phyloP scores from a whole-genome alignment of 2,113 vertebrate genomes.

The Phaethon lepturus region DNA sequence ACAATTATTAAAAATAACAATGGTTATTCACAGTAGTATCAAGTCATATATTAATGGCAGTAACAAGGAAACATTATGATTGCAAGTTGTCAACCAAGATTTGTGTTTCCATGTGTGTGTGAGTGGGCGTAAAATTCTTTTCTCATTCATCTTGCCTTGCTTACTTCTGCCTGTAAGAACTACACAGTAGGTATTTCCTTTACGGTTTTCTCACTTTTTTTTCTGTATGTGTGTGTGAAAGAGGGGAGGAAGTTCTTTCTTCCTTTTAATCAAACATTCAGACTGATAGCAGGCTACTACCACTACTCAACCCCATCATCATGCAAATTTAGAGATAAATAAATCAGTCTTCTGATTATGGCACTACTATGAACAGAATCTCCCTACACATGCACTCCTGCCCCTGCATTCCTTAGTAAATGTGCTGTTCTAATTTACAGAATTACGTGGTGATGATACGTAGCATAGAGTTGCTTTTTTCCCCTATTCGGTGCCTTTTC shows the following conservation, averaged over 20 bases:
- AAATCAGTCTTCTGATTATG: neutral
- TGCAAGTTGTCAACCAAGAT: neutral
- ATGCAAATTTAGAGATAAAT: neutral
- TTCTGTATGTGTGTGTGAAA: neutral
- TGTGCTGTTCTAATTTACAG: neutral
- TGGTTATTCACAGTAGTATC: neutral
- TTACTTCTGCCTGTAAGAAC: neutral
- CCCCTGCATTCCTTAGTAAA: neutral
- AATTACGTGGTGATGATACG: neutral
- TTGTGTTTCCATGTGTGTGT: neutral
- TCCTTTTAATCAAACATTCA: neutral
- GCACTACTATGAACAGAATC: neutral
- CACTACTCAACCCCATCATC: neutral
- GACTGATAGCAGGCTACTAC: neutral
- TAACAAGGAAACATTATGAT: neutral
- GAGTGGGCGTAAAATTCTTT: neutral
- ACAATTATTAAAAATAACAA: neutral
- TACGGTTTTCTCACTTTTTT: neutral
- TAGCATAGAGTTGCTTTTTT: neutral
- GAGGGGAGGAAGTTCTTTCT: neutral
- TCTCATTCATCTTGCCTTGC: neutral
- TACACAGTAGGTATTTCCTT: neutral
- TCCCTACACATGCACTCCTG: neutral
- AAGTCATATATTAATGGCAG: neutral
- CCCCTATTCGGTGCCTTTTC: neutral